phyloP scores from a whole-genome alignment of 2,797 vertebrate genomes.

The Thaleichthys pacificus region DNA sequence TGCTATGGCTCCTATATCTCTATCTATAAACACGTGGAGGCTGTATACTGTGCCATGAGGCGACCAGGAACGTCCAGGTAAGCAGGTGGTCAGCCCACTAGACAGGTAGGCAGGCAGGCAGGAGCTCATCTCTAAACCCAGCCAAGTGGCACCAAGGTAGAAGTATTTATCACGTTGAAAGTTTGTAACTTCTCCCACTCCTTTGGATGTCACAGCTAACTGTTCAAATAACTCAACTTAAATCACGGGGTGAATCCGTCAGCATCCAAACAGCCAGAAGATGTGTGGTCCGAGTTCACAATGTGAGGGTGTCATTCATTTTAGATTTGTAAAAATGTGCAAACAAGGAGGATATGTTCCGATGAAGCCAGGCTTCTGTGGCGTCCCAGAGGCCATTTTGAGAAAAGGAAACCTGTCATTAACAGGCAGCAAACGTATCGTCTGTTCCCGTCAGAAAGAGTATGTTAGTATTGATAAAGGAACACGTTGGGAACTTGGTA shows the following conservation, averaged over 20 bases:
- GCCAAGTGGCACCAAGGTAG: not conserved
- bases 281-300: too few species aligned
- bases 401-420: not conserved
- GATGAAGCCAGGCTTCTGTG: too few species aligned
- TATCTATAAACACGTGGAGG: not conserved
- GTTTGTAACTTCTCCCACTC: not conserved
- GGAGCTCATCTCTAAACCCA: conserved; percentile 6
- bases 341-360: not conserved
- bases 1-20: not conserved
- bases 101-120: not conserved
- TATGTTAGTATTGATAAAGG: conserved; percentile 4
- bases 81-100: not conserved
- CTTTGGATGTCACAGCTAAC: not conserved
- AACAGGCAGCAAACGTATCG: not conserved
- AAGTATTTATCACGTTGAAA: not conserved
- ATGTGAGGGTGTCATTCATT: too few species aligned
- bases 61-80: too few species aligned
- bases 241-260: too few species aligned
- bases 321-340: not conserved
- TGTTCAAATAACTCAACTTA: too few species aligned
- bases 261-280: too few species aligned
- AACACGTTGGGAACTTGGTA: not conserved
- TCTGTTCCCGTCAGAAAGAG: not conserved
- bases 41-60: not conserved
- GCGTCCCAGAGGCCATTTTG: not conserved